Evolutionary conservation across 2,113 vertebrate species (phyloP), one percentile per base, ranked within the genome.

Genomic region (Raja brachyura): DNA sequence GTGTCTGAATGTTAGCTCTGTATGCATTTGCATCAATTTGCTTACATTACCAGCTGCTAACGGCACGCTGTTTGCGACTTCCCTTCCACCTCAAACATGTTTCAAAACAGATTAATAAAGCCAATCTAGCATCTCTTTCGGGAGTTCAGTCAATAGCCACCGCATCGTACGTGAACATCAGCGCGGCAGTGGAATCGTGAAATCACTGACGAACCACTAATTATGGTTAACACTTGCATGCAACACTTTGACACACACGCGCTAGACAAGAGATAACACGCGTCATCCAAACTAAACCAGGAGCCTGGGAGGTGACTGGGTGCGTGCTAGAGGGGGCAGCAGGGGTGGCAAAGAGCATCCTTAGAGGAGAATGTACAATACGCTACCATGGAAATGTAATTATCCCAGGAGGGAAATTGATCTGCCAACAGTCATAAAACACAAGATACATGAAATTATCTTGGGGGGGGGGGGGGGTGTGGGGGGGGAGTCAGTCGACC

Each of bases 61-160:
- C 25, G 56, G 79, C 56, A 54, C 81, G 59, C 59, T 85, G 25
- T 83, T 56, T 56, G 79, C 48, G 6, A 48, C 54, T 83, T 28
- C 81, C 1, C 48, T 54, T 28, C 48, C 54, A 22, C 56, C 48
- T 63, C 22, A 56, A 83, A 83, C 79, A 83, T 22, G 56, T 83
- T 48, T 83, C 25, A 83, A 85, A 85, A 85, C 28, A 85, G 81
- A 54, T 28, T 85, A 85, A 28, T n/a, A 85, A 66, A 85, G 22
- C 28, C 81, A 85, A 54, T n/a, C 54, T 28, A 59, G 59, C 59
- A 59, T 85, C 10, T 25, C 81, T 61, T 28, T 61, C 4, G 54
- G 48, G 54, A 59, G 9, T 85, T 56, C 54, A 16, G 25, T 28
- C 81, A 85, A 28, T 25, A 85, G 54, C 25, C 79, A 28, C 20